Evolutionary conservation across 2,888 invertebrate species (phyloP), one percentile per base, ranked within the genome.

Genomic region (Apomyelois bistriatella): DNA sequence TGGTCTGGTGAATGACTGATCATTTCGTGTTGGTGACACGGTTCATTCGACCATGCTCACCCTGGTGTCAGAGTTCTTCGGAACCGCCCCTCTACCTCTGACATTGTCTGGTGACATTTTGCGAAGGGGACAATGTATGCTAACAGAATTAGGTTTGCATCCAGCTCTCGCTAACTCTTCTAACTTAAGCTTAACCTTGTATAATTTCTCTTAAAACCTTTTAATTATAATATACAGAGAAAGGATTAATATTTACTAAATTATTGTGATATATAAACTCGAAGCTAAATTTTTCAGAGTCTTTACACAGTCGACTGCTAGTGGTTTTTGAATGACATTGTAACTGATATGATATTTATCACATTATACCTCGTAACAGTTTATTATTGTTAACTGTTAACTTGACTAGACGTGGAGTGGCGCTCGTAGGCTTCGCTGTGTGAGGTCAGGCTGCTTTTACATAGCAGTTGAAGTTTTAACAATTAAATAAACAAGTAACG

Each of bases 301-400:
- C 76, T 87, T 82, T 85, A 85, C 84, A 85, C 79, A 64, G 74
- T 72, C 73, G 76, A 72, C 73, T 72, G 79, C 74, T 77, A 71
- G 82, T 73, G 74, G 74, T 75, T 74, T 83, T 85, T 81, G 72
- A 69, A 73, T 66, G 72, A 76, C 68, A 22, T 70, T 74, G 67
- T 72, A 70, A 66, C 65, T 68, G 66, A 72, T 78, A 68, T 69
- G 66, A 72, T 78, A 68, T 76, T 78, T 71, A 70, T 75, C 72
- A 69, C 74, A 73, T 74, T 77, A 74, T 81, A 80, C 75, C 74
- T 79, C 77, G 64, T 78, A 76, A 83, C 82, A 80, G 80, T 83
- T 81, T 82, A 82, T 85, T 82, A 81, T 82, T 86, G 85, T 87
- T 85, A 70, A 81, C 82, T 85, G 82, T 86, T 83, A 70, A 67